Conservation (phyloP, 2,797 vertebrate species). For the Poecile montanus region DNA sequence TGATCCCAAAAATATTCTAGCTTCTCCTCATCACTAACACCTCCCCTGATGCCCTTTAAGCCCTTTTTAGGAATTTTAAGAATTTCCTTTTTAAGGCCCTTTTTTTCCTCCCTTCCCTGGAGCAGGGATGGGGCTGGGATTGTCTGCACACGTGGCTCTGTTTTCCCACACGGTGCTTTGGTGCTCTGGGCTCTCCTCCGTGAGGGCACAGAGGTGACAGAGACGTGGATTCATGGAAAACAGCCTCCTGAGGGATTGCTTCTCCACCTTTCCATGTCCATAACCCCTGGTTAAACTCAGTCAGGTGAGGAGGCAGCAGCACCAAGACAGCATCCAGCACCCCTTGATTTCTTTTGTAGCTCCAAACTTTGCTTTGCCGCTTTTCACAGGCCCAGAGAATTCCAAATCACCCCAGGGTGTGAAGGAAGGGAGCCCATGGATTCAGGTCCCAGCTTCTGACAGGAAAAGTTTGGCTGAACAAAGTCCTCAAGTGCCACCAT, state of each 20-base stretch:
- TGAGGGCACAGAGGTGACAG: neutral
- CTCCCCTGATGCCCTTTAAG: accelerated
- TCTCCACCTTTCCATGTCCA: neutral
- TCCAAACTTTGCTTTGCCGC: neutral
- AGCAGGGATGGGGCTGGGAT: neutral
- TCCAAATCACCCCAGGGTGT: accelerated
- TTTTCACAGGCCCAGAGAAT: neutral
- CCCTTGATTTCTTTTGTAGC: neutral
- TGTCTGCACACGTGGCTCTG: accelerated
- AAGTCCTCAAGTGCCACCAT: accelerated
- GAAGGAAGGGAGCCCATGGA: neutral
- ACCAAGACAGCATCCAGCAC: neutral
- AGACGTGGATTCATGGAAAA: accelerated
- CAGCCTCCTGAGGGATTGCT: neutral
- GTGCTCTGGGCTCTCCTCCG: neutral
- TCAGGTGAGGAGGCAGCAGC: neutral
- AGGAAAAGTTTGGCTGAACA: accelerated
- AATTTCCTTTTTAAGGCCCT: neutral
- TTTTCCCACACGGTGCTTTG: accelerated
- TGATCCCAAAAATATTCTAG: neutral
- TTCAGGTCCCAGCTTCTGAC: neutral
- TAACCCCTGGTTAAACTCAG: accelerated
- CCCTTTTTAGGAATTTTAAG: neutral
- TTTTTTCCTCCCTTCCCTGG: neutral
- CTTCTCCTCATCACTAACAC: neutral